Conservation (phyloP, 1,140 invertebrate genomes). For the Aricia agestis region DNA sequence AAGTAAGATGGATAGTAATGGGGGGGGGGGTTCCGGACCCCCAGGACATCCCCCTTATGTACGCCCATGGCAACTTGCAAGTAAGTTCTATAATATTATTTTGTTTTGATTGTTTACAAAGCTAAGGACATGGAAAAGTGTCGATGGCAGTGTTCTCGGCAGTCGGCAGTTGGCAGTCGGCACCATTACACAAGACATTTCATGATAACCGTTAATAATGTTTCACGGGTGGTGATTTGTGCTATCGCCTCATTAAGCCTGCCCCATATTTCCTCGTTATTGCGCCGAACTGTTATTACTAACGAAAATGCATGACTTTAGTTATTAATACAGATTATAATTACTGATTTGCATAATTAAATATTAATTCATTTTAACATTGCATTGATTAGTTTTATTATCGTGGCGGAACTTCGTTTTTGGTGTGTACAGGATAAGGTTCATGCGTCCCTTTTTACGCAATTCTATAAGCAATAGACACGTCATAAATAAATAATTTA, state of each 20-base stretch:
- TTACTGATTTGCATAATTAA: not conserved
- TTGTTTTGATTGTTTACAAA: too few species aligned
- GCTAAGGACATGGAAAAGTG: too few species aligned
- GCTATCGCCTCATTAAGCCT: conserved; percentile 54
- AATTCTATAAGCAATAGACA: too few species aligned
- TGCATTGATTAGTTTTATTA: not conserved
- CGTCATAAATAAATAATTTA: not conserved
- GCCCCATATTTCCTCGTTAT: conserved; percentile 18
- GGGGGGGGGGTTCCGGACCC: too few species aligned
- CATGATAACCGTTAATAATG: conserved; percentile 27
- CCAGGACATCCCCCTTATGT: too few species aligned
- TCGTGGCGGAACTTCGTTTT: not conserved
- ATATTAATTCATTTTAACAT: not conserved
- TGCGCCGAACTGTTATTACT: not conserved
- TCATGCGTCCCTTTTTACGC: too few species aligned
- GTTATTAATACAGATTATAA: not conserved
- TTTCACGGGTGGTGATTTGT: conserved; percentile 44
- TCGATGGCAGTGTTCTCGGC: too few species aligned
- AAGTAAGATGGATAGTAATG: too few species aligned
- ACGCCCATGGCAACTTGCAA: too few species aligned
- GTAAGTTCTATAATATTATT: too few species aligned
- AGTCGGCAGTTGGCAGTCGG: conserved; percentile 17
- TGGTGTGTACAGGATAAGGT: not conserved
- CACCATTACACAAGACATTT: conserved; percentile 20
- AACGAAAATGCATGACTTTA: not conserved